A percentile compares a stretch with the other conserved stretches of the same genome.
phyloP scores from a whole-genome alignment of 2,797 vertebrate genomes.

The Leptodactylus fallax region DNA sequence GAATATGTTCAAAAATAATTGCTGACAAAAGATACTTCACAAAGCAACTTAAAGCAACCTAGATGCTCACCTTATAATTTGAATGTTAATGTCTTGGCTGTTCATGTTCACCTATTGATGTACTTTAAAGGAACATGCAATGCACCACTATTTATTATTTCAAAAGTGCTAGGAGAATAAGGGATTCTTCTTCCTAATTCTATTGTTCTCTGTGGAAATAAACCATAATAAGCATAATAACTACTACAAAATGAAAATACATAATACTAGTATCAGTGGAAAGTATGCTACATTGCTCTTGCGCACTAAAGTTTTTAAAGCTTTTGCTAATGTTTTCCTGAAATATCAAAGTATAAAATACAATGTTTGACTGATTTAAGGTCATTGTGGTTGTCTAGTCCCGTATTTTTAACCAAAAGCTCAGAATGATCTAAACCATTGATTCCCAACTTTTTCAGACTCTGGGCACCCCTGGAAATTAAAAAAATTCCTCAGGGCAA shows the following conservation, averaged over 20 bases:
- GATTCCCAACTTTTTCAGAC: no score
- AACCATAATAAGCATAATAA: background rate
- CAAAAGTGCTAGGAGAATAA: constrained; percentile 38
- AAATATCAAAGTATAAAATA: no score
- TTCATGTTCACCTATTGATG: constrained; percentile 71
- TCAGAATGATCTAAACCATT: no score
- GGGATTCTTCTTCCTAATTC: constrained; percentile 44
- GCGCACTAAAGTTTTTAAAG: no score
- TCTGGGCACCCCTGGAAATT: no score
- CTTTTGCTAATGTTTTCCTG: no score
- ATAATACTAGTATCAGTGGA: background rate
- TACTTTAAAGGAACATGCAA: constrained; percentile 68
- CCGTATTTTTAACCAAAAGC: no score
- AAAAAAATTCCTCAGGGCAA: no score
- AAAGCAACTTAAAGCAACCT: constrained; percentile 73
- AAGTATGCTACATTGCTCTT: no score
- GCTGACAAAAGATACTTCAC: constrained; percentile 74
- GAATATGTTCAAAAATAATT: constrained; percentile 78
- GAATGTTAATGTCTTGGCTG: constrained; percentile 75
- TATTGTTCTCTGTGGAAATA: constrained; percentile 14
- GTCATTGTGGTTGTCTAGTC: no score
- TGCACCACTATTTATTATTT: constrained; percentile 60
- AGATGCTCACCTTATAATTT: constrained; percentile 73
- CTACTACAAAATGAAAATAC: background rate
- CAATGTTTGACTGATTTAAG: no score